Percentiles rank a stretch among this genome's conserved stretches.
Conservation (phyloP, 2,888 invertebrate genomes). For the Eumerus sabulonum region DNA sequence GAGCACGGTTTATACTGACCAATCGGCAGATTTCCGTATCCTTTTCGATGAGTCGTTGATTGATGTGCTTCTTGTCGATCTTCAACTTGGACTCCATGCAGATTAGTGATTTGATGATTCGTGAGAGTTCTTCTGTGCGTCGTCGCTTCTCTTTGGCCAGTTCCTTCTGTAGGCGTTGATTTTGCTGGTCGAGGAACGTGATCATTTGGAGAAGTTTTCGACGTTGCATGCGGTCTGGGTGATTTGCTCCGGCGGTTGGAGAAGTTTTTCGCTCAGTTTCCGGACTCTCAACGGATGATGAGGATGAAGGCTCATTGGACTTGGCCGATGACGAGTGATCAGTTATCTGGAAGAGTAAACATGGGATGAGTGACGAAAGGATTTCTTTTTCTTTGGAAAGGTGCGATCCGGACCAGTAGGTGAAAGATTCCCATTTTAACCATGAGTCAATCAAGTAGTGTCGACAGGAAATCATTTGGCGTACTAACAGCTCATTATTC, state of each 20-base stretch:
- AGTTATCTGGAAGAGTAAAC: constrained; percentile 71
- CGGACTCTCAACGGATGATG: constrained; percentile 72
- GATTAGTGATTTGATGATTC: constrained; percentile 77
- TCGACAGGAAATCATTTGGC: not conserved
- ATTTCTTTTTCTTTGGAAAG: not conserved
- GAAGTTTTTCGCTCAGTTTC: constrained; percentile 63
- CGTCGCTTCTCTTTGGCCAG: constrained; percentile 77
- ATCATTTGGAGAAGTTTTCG: constrained; percentile 76
- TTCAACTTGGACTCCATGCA: constrained; percentile 78
- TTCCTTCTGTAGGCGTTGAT: constrained; percentile 76
- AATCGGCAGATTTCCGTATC: constrained; percentile 77
- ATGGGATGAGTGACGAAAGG: not conserved
- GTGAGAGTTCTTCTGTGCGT: constrained; percentile 77
- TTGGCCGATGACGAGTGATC: constrained; percentile 75
- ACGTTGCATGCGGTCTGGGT: constrained; percentile 73
- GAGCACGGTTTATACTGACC: constrained; percentile 74
- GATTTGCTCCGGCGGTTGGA: constrained; percentile 14
- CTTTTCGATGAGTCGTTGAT: constrained; percentile 76
- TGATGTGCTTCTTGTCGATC: constrained; percentile 77
- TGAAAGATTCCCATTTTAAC: constrained; percentile 4
- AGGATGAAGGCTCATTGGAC: constrained; percentile 73
- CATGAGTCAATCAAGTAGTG: not conserved
- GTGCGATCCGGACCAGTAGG: not conserved
- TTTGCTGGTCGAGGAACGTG: constrained; percentile 76
- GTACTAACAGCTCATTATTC: constrained; percentile 1